These are phyloP conservation scores for Blomia tropicalis DNA, from an alignment of 2,888 invertebrate genomes.

Conservation along the genomic window DNA sequence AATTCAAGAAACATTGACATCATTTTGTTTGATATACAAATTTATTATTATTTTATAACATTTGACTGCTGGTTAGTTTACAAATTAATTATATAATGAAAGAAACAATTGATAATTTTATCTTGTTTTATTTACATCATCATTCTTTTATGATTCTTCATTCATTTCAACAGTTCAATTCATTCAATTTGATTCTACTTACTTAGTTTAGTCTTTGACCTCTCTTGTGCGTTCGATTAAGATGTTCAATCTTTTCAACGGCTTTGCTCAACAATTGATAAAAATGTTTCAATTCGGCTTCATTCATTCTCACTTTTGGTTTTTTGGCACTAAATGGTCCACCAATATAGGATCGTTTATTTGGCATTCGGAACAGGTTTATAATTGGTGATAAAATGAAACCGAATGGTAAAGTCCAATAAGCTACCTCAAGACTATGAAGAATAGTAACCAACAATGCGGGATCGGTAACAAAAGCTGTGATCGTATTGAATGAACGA, in stretches of 20 bases:
- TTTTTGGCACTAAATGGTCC: background rate
- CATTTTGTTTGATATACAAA: background rate
- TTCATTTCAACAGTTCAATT: no score
- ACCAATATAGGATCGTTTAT: constrained; percentile 20
- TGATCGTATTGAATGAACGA: background rate
- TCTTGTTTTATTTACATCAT: no score
- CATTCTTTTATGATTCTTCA: no score
- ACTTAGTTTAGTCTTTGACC: no score
- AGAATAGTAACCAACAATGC: constrained; percentile 24
- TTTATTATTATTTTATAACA: background rate
- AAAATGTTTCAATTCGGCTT: background rate
- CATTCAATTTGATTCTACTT: no score
- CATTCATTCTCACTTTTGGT: no score
- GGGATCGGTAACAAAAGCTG: constrained; percentile 25
- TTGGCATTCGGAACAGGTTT: constrained; percentile 26
- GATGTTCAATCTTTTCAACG: constrained; percentile 8
- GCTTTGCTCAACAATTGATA: constrained; percentile 1
- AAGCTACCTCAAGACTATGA: constrained; percentile 23
- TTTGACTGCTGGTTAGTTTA: background rate
- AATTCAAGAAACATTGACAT: background rate
- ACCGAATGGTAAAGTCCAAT: constrained; percentile 25
- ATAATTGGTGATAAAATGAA: constrained; percentile 25
- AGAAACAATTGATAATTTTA: no score
- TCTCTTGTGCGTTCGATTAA: no score
- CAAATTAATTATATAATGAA: background rate